phyloP scores from a whole-genome alignment of 1,140 invertebrate species.

The Habropoda laboriosa region DNA sequence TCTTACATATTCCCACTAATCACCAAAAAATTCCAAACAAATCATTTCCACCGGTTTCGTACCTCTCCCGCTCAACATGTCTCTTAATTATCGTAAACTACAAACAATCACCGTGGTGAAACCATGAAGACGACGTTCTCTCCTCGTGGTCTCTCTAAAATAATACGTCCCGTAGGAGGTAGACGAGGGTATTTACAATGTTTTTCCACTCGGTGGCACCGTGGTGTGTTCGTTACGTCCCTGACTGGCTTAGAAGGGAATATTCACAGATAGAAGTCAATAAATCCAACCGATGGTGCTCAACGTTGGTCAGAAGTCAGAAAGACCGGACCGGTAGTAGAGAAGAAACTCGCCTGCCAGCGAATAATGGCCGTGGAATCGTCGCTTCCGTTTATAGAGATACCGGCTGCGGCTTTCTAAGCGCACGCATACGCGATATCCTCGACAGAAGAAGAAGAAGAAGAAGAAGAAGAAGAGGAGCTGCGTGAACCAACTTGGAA shows the following conservation, averaged over 20 bases:
- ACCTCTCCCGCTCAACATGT: too few species aligned
- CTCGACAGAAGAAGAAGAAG: slow-evolving; percentile 29
- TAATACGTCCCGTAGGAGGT: slow-evolving; percentile 5
- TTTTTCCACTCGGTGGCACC: not conserved
- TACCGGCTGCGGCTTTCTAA: slow-evolving; percentile 57
- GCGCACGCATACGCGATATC: slow-evolving; percentile 33
- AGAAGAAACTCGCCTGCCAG: slow-evolving; percentile 61
- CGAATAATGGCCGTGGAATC: slow-evolving; percentile 68
- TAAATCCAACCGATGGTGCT: slow-evolving; percentile 51
- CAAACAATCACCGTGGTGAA: too few species aligned
- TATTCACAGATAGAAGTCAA: slow-evolving; percentile 52
- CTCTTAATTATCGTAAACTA: too few species aligned
- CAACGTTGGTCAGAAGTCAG: not conserved
- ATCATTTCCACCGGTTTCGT: too few species aligned
- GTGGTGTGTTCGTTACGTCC: slow-evolving; percentile 36
- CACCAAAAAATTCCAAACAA: too few species aligned
- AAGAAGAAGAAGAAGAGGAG: slow-evolving; percentile 16
- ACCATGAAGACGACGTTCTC: too few species aligned
- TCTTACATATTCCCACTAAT: too few species aligned
- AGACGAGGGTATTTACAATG: not conserved
- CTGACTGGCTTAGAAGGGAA: slow-evolving; percentile 37
- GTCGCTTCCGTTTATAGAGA: slow-evolving; percentile 69
- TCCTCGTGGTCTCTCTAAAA: not conserved
- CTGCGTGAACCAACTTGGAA: slow-evolving; percentile 30
- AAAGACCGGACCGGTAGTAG: slow-evolving; percentile 37